Evolutionary conservation across 2,797 vertebrate genomes (phyloP).

Genomic region (Ataeniobius toweri): DNA sequence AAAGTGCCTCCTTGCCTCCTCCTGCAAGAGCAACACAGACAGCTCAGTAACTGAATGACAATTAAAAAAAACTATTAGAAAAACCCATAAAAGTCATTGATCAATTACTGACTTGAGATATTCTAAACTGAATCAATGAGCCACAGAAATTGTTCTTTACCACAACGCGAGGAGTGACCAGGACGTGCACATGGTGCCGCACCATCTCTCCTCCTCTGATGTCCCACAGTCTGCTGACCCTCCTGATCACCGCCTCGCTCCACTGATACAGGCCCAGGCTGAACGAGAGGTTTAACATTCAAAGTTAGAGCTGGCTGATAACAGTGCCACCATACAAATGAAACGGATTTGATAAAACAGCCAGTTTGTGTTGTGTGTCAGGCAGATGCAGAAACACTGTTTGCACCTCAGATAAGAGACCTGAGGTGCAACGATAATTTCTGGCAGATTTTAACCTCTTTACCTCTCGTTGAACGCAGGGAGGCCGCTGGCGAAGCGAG

Average conservation of each 20-base stretch:
- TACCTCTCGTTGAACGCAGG: slow-evolving; percentile 95
- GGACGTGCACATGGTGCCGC: slow-evolving; percentile 87
- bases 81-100: background rate
- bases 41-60: background rate
- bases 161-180: slow-evolving; percentile 93
- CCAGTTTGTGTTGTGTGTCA: background rate
- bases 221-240: slow-evolving; percentile 88
- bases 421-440: background rate
- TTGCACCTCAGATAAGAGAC: background rate
- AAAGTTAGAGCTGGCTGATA: slow-evolving; percentile 1
- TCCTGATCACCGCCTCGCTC: slow-evolving; percentile 89
- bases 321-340: background rate
- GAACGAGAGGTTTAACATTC: slow-evolving; percentile 27
- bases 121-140: background rate
- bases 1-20: slow-evolving; percentile 92
- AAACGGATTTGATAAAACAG: background rate
- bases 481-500: slow-evolving; percentile 89
- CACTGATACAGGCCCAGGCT: slow-evolving; percentile 97
- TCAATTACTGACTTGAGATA: background rate
- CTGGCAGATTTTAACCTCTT: background rate
- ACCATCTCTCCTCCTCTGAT: slow-evolving; percentile 84
- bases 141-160: slow-evolving; percentile 74
- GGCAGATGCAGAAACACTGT: background rate
- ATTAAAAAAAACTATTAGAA: background rate
- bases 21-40: slow-evolving; percentile 69